A percentile compares a stretch with the other conserved stretches of the same genome.
These are phyloP conservation scores for Drosophila pandora DNA, from an alignment of 1,140 invertebrate species.

Conservation along the genomic window DNA sequence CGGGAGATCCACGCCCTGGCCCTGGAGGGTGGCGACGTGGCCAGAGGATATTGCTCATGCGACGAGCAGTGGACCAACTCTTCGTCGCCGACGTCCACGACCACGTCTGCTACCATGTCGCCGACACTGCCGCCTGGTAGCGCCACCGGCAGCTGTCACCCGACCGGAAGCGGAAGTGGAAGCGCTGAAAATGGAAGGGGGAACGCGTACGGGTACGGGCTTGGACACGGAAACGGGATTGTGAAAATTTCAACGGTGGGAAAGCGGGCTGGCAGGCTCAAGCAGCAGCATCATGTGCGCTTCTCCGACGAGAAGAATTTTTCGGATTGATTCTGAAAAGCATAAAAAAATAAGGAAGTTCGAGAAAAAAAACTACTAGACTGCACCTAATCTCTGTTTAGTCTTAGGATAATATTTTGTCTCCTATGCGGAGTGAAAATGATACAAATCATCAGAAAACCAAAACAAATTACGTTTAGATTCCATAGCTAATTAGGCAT, in stretches of 20 bases:
- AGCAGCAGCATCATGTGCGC: constrained; percentile 81
- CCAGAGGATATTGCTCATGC: constrained; percentile 78
- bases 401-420: constrained; percentile 37
- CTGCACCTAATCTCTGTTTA: constrained; percentile 80
- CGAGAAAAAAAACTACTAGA: constrained; percentile 68
- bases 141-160: constrained; percentile 23
- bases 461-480: constrained; percentile 35
- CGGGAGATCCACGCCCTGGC: constrained; percentile 73
- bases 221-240: constrained; percentile 46
- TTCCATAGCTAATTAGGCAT: constrained; percentile 37
- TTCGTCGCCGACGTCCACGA: constrained; percentile 65
- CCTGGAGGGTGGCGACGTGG: constrained; percentile 75
- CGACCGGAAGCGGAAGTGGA: constrained; percentile 40
- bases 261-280: constrained; percentile 52
- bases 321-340: constrained; percentile 59
- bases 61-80: constrained; percentile 80
- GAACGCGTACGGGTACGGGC: constrained; percentile 20
- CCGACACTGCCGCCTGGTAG: constrained; percentile 49
- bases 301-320: constrained; percentile 83
- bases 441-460: constrained; percentile 45
- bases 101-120: constrained; percentile 64
- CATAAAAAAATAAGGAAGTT: background rate
- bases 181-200: background rate
- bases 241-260: constrained; percentile 52
- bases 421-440: constrained; percentile 1